Evolutionary conservation across 2,797 vertebrate species (phyloP).

Genomic region (Manis crassicaudata): DNA sequence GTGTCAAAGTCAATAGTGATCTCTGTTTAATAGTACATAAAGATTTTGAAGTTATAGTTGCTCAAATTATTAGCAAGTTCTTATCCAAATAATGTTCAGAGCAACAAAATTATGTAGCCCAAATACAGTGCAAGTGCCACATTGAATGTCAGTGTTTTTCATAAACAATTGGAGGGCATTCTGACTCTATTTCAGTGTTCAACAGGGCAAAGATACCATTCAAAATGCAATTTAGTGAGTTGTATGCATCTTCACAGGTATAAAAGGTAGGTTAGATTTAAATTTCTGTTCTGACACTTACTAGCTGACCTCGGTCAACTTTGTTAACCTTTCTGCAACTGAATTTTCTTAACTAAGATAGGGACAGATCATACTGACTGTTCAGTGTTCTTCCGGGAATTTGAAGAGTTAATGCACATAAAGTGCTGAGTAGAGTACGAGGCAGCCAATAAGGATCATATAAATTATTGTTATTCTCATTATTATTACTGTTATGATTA

Average conservation of each 20-base stretch:
- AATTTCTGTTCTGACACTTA: background rate
- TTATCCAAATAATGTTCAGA: background rate
- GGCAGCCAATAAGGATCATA: background rate
- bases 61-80: conserved; percentile 14
- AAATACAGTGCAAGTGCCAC: background rate
- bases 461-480: background rate
- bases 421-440: background rate
- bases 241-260: background rate
- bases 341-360: background rate
- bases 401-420: background rate
- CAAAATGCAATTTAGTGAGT: background rate
- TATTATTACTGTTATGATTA: background rate
- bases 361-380: background rate
- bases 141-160: background rate
- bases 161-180: background rate
- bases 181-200: background rate
- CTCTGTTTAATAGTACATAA: background rate
- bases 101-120: background rate
- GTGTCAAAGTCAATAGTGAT: background rate
- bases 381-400: background rate
- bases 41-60: background rate
- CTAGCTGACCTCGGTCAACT: background rate
- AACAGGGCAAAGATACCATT: background rate
- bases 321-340: background rate
- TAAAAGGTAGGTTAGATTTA: background rate